Base-by-base conservation (phyloP, 2,797 vertebrate species). In the Peromyscus eremicus region DNA sequence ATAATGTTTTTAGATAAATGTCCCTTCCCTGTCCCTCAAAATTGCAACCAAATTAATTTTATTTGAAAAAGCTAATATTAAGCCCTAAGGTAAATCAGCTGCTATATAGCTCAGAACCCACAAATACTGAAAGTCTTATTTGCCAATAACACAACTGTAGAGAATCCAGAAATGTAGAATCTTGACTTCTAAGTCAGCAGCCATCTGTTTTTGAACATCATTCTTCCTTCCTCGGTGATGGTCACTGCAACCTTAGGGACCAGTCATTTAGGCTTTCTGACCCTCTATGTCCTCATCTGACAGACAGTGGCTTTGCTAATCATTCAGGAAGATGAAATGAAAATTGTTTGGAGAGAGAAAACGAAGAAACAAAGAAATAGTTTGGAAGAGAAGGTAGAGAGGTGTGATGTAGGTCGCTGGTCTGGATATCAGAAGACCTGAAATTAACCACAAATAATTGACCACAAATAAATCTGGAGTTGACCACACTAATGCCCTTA, bases 11-110 rank as follows among this genome's bases (percentile, higher is more conserved):
- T 91, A 91, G 37, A 40, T 55, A 90, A 94, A 73, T 92, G 52
- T 93, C 84, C 94, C 25, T 71, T 94, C 23, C 66, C 64, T 84
- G 82, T 4, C 29, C 40, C 60, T 93, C 14, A 77, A 93, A 95
- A 97, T 91, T 86, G 46, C 34, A 87, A 49, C 60, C 77, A 91
- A 96, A 86, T 75, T 6, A 12, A 40, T 87, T 95, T 93, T 86
- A 79, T 91, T 95, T 94, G 46, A 70, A 89, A 93, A 94, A 89
- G 4, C 6, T 92, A 82, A 92, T 94, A 77, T 29, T 83, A 88
- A 97, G 94, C 55, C 89, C 11, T 10, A 55, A 92, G 29, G 40
- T 90, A 93, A 73, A 86, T 94, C 70, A 94, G 12, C 66, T 71
- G 46, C 43, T 27, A 6, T n/a, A 27, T 23, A 81, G 4, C 21